A percentile compares a stretch with the other conserved stretches of the same genome.
Evolutionary conservation across 2,888 invertebrate species (phyloP).

Genomic region (Ditula angustiorana): DNA sequence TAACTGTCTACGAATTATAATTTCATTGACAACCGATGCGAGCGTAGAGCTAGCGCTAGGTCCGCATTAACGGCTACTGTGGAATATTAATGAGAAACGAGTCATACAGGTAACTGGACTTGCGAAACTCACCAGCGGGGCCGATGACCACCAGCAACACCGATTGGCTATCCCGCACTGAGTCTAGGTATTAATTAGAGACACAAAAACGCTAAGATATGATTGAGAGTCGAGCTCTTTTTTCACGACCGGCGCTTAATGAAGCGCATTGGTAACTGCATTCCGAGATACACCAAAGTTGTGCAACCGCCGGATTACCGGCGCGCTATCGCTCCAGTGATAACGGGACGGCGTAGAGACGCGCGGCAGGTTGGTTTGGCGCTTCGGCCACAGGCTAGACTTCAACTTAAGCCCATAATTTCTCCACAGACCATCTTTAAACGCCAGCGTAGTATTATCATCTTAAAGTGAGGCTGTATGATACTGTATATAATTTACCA

Average conservation of each 20-base stretch:
- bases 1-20: constrained; percentile 31
- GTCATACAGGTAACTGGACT: constrained; percentile 82
- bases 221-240: constrained; percentile 42
- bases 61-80: constrained; percentile 73
- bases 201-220: constrained; percentile 44
- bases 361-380: constrained; percentile 31
- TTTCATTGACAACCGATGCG: constrained; percentile 32
- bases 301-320: constrained; percentile 69
- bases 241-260: constrained; percentile 65
- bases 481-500: neutral
- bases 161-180: constrained; percentile 51
- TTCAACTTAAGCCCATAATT: constrained; percentile 31
- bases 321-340: constrained; percentile 69
- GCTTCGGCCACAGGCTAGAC: constrained; percentile 26
- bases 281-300: constrained; percentile 71
- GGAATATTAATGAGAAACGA: constrained; percentile 81
- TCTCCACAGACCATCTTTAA: neutral
- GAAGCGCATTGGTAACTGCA: constrained; percentile 69
- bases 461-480: neutral
- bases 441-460: neutral
- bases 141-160: constrained; percentile 79
- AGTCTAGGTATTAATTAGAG: constrained; percentile 54
- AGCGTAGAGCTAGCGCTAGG: constrained; percentile 58
- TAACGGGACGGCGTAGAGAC: constrained; percentile 66
- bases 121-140: constrained; percentile 81